Base-by-base conservation (phyloP, 1,140 invertebrate species). In the Listronotus oregonensis region DNA sequence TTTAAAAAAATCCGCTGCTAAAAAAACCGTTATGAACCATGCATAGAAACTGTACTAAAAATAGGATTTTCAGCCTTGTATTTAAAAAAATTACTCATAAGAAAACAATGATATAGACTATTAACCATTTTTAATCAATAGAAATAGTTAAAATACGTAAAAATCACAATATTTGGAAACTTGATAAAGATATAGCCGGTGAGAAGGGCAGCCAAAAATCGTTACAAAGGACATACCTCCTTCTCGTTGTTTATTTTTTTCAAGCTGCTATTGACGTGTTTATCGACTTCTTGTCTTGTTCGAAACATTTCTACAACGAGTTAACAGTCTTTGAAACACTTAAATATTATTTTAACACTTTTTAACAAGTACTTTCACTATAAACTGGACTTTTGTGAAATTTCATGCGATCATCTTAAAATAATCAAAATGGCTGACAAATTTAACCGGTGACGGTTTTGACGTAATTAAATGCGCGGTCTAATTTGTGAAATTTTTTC, bases 271-370 rank as follows among this genome's bases (percentile, higher is more conserved):
- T 85, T 75, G 17, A 89, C 88, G 77, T 90, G 88, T 66, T 82
- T 83, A 73, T 90, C 88, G 7, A 90, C 87, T 62, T 90, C 86
- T 57, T 83, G 82, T 73, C 89, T 90, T 3, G 82, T 84, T 58
- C 82, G 83, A 76, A 87, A 86, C 89, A 90, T 89, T 50, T 50
- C 27, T 21, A 50, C 8, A 10, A 37, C 11, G 2, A 37, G 34
- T 37, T 37, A 9, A 37, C 8, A 37, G 1, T 37, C 8, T 37
- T 12, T 12, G 1, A 10, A 37, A 37, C 34, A 37, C 8, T 37
- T 37, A 37, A 37, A 37, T 12, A 37, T 12, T 37, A 37, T 37
- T 37, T 37, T 5, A 37, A 10, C 8, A 37, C 11, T 37, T 37
- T 37, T 37, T 37, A 37, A 37, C 7, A 37, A 37, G 34, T 37